Percentiles rank a stretch among this genome's conserved stretches.
Evolutionary conservation across 1,140 invertebrate genomes (phyloP).

Genomic region (Bombus sibiricus): DNA sequence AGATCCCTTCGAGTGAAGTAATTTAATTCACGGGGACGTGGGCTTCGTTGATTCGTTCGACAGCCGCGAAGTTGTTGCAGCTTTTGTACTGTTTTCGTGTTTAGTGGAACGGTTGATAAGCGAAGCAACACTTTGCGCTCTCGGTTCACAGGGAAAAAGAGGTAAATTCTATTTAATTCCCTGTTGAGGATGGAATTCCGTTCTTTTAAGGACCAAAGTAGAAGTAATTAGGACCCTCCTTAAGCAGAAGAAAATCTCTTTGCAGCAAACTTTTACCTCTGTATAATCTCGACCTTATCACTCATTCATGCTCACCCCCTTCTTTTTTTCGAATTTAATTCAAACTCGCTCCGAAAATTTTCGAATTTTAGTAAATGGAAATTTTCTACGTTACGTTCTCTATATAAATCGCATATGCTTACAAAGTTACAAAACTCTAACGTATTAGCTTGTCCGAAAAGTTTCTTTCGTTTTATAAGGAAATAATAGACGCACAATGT

Average conservation of each 20-base stretch:
- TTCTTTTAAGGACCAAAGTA: background rate
- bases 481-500: too few relatives aligned
- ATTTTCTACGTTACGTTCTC: too few relatives aligned
- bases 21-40: conserved; percentile 26
- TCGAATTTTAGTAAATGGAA: too few relatives aligned
- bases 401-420: too few relatives aligned
- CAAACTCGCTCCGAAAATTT: too few relatives aligned
- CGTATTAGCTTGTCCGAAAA: too few relatives aligned
- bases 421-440: too few relatives aligned
- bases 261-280: background rate
- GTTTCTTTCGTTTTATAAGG: too few relatives aligned
- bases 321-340: background rate
- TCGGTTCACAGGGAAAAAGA: background rate
- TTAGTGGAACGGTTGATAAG: background rate
- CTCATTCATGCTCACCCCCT: background rate
- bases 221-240: background rate
- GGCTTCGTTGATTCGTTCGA: background rate
- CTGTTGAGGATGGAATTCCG: background rate
- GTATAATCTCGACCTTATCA: background rate
- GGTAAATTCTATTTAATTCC: background rate
- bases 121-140: too few relatives aligned
- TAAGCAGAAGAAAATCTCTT: background rate
- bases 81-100: background rate
- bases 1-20: background rate
- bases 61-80: background rate